A percentile compares a stretch with the other conserved stretches of the same genome.
Conservation (phyloP, 2,888 invertebrate genomes). For the Xylota segnis region DNA sequence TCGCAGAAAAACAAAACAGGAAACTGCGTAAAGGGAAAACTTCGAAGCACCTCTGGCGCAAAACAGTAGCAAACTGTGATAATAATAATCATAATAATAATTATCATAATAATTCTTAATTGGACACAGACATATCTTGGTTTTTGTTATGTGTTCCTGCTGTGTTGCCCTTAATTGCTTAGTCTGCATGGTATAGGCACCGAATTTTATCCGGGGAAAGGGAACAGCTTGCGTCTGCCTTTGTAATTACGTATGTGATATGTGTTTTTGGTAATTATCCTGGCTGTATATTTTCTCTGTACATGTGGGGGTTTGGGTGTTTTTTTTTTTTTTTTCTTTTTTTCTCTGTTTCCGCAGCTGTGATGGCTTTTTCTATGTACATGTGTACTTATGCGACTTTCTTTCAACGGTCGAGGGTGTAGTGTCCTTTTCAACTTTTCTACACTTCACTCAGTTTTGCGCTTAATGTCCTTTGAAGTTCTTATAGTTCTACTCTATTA, state of each 20-base stretch:
- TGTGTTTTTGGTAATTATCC: constrained; percentile 70
- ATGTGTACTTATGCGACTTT: not conserved
- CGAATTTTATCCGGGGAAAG: not conserved
- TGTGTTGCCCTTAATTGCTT: constrained; percentile 67
- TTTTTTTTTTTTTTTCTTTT: constrained; percentile 4
- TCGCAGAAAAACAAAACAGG: constrained; percentile 8
- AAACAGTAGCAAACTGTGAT: constrained; percentile 49
- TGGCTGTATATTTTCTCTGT: constrained; percentile 5
- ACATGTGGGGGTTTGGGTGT: constrained; percentile 4
- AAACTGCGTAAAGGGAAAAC: constrained; percentile 48
- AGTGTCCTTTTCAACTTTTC: constrained; percentile 24
- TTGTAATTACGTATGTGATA: constrained; percentile 64
- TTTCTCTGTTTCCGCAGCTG: constrained; percentile 16
- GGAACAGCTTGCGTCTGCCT: constrained; percentile 36
- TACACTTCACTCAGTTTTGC: constrained; percentile 38
- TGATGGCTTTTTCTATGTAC: constrained; percentile 6
- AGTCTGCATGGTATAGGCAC: constrained; percentile 45
- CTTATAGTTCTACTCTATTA: constrained; percentile 36
- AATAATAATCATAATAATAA: constrained; percentile 73
- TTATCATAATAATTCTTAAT: constrained; percentile 73
- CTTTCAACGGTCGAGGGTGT: not conserved
- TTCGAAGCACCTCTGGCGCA: constrained; percentile 44
- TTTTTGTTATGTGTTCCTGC: constrained; percentile 65
- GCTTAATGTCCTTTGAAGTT: constrained; percentile 57
- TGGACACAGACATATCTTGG: constrained; percentile 68